These are phyloP conservation scores for Chrysomela aeneicollis DNA, from an alignment of 2,888 invertebrate species.

Conservation along the genomic window DNA sequence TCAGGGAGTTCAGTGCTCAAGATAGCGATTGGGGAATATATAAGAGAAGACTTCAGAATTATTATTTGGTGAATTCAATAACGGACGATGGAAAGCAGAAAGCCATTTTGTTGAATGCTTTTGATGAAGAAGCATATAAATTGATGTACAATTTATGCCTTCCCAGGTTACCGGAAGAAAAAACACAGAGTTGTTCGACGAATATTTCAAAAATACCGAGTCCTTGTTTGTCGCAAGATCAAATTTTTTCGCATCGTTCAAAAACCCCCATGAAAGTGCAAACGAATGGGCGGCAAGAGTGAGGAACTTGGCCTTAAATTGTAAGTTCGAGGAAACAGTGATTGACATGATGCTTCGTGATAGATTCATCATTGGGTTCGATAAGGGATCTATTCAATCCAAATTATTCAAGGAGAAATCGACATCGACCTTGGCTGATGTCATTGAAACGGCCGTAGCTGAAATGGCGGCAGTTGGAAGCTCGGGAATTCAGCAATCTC, in stretches of 20 bases:
- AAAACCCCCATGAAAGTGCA: slow-evolving; percentile 18
- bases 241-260: slow-evolving; percentile 11
- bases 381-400: too few species aligned
- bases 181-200: slow-evolving; percentile 15
- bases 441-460: slow-evolving; percentile 12
- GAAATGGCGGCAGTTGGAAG: too few species aligned
- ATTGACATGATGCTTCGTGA: slow-evolving; percentile 26
- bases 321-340: slow-evolving; percentile 13
- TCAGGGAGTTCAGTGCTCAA: neutral
- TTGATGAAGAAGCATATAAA: slow-evolving; percentile 17
- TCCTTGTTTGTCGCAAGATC: slow-evolving; percentile 13
- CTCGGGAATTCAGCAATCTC: neutral
- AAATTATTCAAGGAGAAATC: too few species aligned
- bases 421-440: slow-evolving; percentile 15
- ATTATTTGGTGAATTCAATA: neutral
- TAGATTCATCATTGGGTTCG: too few species aligned
- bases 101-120: slow-evolving; percentile 7
- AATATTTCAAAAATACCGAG: slow-evolving; percentile 16
- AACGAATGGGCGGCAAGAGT: slow-evolving; percentile 14
- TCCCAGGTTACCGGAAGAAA: slow-evolving; percentile 7
- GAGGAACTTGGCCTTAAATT: slow-evolving; percentile 6
- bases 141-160: slow-evolving; percentile 18
- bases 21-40: neutral
- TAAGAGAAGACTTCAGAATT: neutral
- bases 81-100: neutral